phyloP scores from a whole-genome alignment of 2,888 invertebrate species.

The Pyralis farinalis region DNA sequence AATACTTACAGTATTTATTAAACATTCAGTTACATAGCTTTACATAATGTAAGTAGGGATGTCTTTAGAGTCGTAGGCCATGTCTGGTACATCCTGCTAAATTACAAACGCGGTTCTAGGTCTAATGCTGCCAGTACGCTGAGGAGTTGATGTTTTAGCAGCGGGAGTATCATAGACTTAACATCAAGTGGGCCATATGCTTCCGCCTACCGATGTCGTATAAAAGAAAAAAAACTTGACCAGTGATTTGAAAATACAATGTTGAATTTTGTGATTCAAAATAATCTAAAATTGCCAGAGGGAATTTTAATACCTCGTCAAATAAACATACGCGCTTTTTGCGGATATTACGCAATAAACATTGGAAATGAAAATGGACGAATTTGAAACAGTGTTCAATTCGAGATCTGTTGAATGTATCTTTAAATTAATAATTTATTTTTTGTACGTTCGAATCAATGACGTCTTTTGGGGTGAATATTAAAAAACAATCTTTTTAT shows the following conservation, averaged over 20 bases:
- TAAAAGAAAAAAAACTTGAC: too few species aligned
- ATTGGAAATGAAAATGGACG: neutral
- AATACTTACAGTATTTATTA: too few species aligned
- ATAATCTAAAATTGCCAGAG: neutral
- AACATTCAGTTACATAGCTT: too few species aligned
- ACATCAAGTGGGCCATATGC: too few species aligned
- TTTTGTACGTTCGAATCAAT: neutral
- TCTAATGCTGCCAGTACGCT: too few species aligned
- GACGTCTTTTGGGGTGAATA: neutral
- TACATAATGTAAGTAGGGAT: too few species aligned
- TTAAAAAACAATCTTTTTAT: neutral
- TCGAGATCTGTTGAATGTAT: neutral
- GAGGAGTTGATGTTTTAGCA: too few species aligned
- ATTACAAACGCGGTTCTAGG: too few species aligned
- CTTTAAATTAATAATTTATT: slow-evolving; percentile 3
- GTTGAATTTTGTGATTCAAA: neutral
- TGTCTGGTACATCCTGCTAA: too few species aligned
- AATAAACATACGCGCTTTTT: slow-evolving; percentile 1
- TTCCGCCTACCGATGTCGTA: too few species aligned
- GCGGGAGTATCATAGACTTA: too few species aligned
- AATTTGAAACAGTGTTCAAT: neutral
- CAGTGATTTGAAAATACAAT: slow-evolving; percentile 3
- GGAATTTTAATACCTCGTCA: slow-evolving; percentile 1
- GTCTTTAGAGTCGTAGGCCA: too few species aligned
- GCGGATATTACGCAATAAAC: slow-evolving; percentile 4